Evolutionary conservation across 2,113 vertebrate species (phyloP), one percentile per base, ranked within the genome.

Genomic region (Rhinolophus ferrumequinum): DNA sequence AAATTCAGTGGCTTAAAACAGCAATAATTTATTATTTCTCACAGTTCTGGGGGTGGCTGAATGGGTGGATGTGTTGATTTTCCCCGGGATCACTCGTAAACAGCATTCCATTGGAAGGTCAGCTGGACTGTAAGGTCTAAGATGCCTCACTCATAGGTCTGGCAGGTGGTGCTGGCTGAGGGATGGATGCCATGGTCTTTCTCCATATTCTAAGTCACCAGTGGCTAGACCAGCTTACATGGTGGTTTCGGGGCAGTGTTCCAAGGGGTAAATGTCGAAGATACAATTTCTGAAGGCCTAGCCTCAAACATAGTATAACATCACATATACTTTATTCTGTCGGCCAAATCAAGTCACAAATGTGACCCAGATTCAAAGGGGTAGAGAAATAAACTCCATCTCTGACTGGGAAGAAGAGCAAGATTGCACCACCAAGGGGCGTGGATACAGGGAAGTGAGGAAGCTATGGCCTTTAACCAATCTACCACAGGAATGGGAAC

Each of bases 11-110:
- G 33, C 72, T 91, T 69, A 64, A 72, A 72, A 75, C 33, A 84
- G 26, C 66, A 94, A 52, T 79, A n/a, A 75, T 56, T n/a, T 79
- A 75, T 90, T 93, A 47, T 73, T 94, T 82, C 66, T 88, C 69
- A 73, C 30, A 93, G 14, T 79, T 92, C 54, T 90, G 47, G 54
- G 41, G 30, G 14, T 75, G 66, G 62, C 3, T 79, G 64, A 85
- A 24, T 41, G 33, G 52, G 1, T 56, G 66, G 9, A 28, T n/a
- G 44, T 67, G 54, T n/a, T 33, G n/a, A 18, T 75, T 92, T 62
- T 88, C 77, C 33, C 5, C 47, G 18, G 14, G 24, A 22, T 82
- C 18, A 33, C 33, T 84, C 19, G 4, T 67, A 54, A 81, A 33
- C 84, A 85, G 41, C 26, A 5, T 50, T 85, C 35, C 52, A 24